Evolutionary conservation across 2,113 vertebrate species (phyloP).

Genomic region (Struthidea cinerea): DNA sequence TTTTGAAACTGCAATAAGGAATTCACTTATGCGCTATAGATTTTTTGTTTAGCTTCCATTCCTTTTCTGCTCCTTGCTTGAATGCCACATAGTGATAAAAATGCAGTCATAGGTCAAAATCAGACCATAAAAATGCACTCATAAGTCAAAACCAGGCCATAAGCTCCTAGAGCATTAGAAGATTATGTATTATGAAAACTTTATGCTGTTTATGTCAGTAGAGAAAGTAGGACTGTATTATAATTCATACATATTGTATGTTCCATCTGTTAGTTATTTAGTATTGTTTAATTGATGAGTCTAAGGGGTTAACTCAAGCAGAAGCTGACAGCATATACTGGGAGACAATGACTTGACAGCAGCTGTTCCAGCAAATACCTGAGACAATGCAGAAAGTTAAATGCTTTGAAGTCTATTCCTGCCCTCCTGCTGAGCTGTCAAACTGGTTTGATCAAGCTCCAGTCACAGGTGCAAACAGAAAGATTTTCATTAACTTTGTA

Average conservation of each 20-base stretch:
- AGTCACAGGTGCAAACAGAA: slow-evolving; percentile 34
- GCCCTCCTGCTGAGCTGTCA: slow-evolving; percentile 44
- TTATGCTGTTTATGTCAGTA: neutral
- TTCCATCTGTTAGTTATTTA: slow-evolving; percentile 4
- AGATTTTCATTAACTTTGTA: slow-evolving; percentile 6
- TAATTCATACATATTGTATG: neutral
- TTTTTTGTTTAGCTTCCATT: neutral
- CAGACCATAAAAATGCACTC: neutral
- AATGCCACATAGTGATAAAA: neutral
- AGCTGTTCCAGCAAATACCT: slow-evolving; percentile 48
- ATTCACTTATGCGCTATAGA: neutral
- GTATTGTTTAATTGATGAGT: slow-evolving; percentile 32
- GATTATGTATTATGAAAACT: slow-evolving; percentile 7
- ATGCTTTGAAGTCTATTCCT: slow-evolving; percentile 43
- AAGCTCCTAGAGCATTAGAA: neutral
- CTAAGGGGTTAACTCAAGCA: slow-evolving; percentile 36
- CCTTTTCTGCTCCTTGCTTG: neutral
- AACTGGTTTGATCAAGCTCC: slow-evolving; percentile 20
- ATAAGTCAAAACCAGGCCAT: neutral
- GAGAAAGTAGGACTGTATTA: neutral
- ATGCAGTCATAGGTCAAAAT: neutral
- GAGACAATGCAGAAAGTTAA: slow-evolving; percentile 4
- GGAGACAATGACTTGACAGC: slow-evolving; percentile 2
- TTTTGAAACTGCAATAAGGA: neutral
- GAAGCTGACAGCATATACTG: neutral